Base-by-base conservation (phyloP, 2,113 vertebrate species). In the Lasiurus borealis region DNA sequence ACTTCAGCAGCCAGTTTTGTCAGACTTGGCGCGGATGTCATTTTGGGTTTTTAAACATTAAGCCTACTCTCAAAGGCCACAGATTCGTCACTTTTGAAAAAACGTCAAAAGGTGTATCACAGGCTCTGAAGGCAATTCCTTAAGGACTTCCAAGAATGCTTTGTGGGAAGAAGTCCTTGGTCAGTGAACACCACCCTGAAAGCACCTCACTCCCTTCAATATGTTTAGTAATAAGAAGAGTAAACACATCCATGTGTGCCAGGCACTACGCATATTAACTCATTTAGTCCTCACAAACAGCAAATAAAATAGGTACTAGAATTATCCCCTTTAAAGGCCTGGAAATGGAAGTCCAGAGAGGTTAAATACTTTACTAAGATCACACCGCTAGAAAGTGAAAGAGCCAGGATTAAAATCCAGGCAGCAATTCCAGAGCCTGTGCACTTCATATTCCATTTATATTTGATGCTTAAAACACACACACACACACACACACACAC, bases 21-120 rank as follows among this genome's bases (percentile, higher is more conserved):
- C 68, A 83, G 59, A 90, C 69, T 71, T 96, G 93, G 54, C 78
- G 44, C 68, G 44, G 68, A 50, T 50, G n/a, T 36, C 36, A 50
- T 85, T 88, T 72, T 76, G 27, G 3, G 1, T 54, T 86, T 77
- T 68, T 66, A 84, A 57, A 73, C 23, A 57, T 84, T 62, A 64
- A 93, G 36, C 10, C n/a, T 11, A 72, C 29, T 73, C 44, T 7
- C 23, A 85, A 68, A 95, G 75, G 62, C 29, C 25, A 73, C 29
- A 52, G 80, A 64, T 31, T 31, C 50, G 84, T 80, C 80, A 34
- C 46, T 40, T 89, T 66, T 81, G 85, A 81, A 92, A 90, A 90
- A 80, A 48, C n/a, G 69, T 40, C 62, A 19, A 64, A 85, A 87
- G 62, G 34, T 48, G 7, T 75, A 29, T n/a, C 19, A 27, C 4